Conservation (phyloP, 2,113 vertebrate species). For the Lathamus discolor region DNA sequence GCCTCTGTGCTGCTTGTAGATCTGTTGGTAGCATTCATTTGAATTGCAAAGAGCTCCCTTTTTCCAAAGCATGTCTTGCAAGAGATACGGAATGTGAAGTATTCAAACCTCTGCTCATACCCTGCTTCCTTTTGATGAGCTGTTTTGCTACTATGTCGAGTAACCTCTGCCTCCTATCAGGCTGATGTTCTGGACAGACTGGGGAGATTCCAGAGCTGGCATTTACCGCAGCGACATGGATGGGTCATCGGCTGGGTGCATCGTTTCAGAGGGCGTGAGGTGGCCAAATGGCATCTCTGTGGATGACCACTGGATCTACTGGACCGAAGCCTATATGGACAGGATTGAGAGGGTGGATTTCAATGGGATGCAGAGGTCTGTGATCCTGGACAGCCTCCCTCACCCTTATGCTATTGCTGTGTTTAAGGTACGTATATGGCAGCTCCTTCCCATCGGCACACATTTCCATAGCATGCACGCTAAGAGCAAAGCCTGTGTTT, state of each 20-base stretch:
- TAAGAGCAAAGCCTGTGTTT: constrained; percentile 43
- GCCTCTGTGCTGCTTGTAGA: background rate
- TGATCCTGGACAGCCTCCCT: constrained; percentile 91
- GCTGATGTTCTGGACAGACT: constrained; percentile 99
- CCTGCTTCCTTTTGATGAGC: background rate
- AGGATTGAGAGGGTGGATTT: constrained; percentile 92
- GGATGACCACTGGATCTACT: constrained; percentile 93
- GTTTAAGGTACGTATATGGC: constrained; percentile 80
- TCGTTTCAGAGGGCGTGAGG: constrained; percentile 88
- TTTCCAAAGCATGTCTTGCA: background rate
- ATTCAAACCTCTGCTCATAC: background rate
- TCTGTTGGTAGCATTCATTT: background rate
- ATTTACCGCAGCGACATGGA: constrained; percentile 94
- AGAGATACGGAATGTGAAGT: background rate
- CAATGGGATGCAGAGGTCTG: constrained; percentile 81
- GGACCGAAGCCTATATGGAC: constrained; percentile 96
- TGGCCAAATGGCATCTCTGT: constrained; percentile 96
- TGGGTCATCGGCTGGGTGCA: constrained; percentile 79
- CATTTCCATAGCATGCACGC: accelerated
- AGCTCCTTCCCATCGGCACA: accelerated
- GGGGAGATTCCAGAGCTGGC: constrained; percentile 89
- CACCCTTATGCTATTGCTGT: constrained; percentile 97
- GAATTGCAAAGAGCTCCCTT: background rate
- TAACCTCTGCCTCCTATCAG: constrained; percentile 62
- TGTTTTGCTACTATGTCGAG: accelerated